Evolutionary conservation across 2,888 invertebrate species (phyloP).

Genomic region (Notodonta dromedarius): DNA sequence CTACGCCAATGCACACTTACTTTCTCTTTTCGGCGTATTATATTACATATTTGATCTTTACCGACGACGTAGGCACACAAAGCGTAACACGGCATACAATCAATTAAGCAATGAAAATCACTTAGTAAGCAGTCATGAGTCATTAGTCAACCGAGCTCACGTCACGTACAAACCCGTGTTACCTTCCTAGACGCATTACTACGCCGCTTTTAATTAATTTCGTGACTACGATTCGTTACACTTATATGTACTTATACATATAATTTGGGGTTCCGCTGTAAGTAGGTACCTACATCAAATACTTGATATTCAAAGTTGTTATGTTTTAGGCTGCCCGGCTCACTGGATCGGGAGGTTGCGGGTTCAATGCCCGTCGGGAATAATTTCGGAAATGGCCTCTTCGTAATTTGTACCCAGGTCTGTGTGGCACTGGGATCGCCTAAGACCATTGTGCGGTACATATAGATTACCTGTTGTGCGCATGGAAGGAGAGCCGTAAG

Average conservation of each 20-base stretch:
- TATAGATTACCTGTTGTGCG: conserved; percentile 85
- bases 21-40: not conserved
- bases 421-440: too few species aligned
- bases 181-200: conserved; percentile 11
- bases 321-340: too few species aligned
- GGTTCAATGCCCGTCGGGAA: too few species aligned
- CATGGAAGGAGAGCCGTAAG: conserved; percentile 85
- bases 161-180: conserved; percentile 25
- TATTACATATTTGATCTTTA: not conserved
- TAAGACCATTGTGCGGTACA: too few species aligned
- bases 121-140: conserved; percentile 35
- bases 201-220: conserved; percentile 35
- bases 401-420: too few species aligned
- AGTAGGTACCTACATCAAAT: too few species aligned
- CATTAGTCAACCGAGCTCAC: conserved; percentile 30
- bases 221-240: conserved; percentile 36
- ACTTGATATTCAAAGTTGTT: too few species aligned
- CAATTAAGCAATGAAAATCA: conserved; percentile 35
- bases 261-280: conserved; percentile 11
- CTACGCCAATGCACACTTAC: not conserved
- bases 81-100: conserved; percentile 16
- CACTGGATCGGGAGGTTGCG: too few species aligned
- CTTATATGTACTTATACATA: not conserved
- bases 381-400: too few species aligned
- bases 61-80: not conserved